phyloP scores from a whole-genome alignment of 2,797 vertebrate genomes.

The Sorex maritimensis region DNA sequence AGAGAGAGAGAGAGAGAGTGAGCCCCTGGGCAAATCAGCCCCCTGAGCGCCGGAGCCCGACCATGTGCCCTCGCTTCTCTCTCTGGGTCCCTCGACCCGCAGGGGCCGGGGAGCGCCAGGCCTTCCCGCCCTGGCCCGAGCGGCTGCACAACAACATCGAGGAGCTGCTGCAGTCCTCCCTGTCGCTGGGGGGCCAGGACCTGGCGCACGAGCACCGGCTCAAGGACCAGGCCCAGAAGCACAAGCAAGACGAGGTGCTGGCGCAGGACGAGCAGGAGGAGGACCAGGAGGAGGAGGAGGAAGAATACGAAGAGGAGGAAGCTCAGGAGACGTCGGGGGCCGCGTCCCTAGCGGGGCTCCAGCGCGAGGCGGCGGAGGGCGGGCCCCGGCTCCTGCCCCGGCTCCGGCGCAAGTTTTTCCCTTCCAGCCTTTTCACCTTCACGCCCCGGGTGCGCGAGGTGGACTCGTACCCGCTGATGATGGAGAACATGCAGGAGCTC shows the following conservation, averaged over 20 bases:
- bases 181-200: constrained; percentile 80
- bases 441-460: constrained; percentile 76
- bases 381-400: neutral
- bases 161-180: constrained; percentile 78
- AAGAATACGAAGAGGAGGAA: constrained; percentile 50
- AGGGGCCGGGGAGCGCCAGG: constrained; percentile 63
- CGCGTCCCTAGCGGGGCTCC: neutral
- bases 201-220: neutral
- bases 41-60: constrained; percentile 4
- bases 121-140: constrained; percentile 74
- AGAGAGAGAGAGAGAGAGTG: no score
- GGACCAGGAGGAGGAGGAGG: neutral
- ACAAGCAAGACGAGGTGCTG: neutral
- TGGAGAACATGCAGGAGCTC: constrained; percentile 80
- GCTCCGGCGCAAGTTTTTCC: neutral
- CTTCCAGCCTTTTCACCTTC: constrained; percentile 63
- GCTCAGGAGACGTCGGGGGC: neutral
- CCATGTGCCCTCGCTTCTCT: neutral
- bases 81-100: neutral
- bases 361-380: neutral
- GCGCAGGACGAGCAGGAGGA: neutral
- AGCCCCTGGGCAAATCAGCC: neutral
- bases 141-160: constrained; percentile 70
- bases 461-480: constrained; percentile 29
- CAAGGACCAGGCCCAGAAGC: neutral